phyloP scores from a whole-genome alignment of 2,888 invertebrate genomes.

The Papilio protenor region DNA sequence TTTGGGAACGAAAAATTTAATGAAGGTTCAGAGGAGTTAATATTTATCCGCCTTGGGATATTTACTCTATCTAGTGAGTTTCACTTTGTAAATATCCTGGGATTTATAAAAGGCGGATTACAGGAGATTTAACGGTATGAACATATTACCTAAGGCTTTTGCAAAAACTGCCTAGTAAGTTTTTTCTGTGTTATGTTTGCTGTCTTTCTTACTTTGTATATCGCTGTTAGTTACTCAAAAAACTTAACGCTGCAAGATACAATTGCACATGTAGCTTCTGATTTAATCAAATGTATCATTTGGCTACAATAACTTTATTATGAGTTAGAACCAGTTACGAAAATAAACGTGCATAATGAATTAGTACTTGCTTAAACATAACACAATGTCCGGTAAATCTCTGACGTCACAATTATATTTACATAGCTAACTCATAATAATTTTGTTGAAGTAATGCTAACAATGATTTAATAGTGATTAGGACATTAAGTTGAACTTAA shows the following conservation, averaged over 20 bases:
- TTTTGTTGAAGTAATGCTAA: slow-evolving; percentile 1
- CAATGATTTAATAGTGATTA: slow-evolving; percentile 11
- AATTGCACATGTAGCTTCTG: background rate
- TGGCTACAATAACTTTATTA: background rate
- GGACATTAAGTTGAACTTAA: background rate
- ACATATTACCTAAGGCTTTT: too few relatives aligned
- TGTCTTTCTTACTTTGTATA: background rate
- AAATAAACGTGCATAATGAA: slow-evolving; percentile 11
- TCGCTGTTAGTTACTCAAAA: too few relatives aligned
- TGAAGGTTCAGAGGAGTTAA: background rate
- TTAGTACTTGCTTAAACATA: slow-evolving; percentile 17
- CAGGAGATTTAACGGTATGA: background rate
- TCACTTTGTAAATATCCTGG: background rate
- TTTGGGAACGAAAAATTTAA: background rate
- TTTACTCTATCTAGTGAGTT: background rate
- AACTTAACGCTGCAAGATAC: background rate
- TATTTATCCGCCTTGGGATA: background rate
- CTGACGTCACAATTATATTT: slow-evolving; percentile 10
- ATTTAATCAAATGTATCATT: background rate
- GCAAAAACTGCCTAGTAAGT: background rate
- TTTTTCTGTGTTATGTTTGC: background rate
- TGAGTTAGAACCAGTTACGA: slow-evolving; percentile 6
- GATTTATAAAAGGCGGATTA: background rate
- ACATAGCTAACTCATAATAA: slow-evolving; percentile 18
- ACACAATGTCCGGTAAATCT: slow-evolving; percentile 2